Base-by-base conservation (phyloP, 2,888 invertebrate species). In the Corythucha ciliata region DNA sequence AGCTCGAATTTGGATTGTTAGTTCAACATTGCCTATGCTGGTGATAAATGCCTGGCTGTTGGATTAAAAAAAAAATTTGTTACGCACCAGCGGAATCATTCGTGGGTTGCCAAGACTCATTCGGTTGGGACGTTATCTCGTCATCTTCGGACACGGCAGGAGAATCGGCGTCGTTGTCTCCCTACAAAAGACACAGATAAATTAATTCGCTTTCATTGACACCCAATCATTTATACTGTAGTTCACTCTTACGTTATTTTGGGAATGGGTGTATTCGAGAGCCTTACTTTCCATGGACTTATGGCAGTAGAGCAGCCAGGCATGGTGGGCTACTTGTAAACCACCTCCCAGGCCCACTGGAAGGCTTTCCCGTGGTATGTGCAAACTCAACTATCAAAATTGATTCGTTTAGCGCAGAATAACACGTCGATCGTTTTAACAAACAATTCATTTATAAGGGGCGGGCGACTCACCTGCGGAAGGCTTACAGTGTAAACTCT, bases 401-500 rank as follows among this genome's bases (percentile, higher is more conserved):
- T 16, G 24, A 10, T 14, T 33, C 22, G 34, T n/a, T 29, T 8
- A 29, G 29, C 29, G 8, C 8, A 29, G n/a, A 29, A 29, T 8
- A 14, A 18, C 22, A 12, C 22, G 10, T 41, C 6, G 21, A 7
- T 8, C 16, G 22, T 20, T 41, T 12, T 10, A 8, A 42, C n/a
- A 42, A 26, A 16, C 2, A 25, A 16, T 25, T 44, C 44, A 16
- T 50, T 12, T 14, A 20, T 24, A 24, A 14, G 20, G 20, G 37
- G 22, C 8, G 24, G 36, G 16, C 7, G n/a, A 34, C 44, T 55
- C 61, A 69, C 69, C 70, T 93, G 91, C 55, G 89, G 85, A 68
- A 89, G 79, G 68, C 85, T 91, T 62, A 94, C 91, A 24, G 93
- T 94, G 71, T 86, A 93, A 57, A 96, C 96, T 64, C 96, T 78